Evolutionary conservation across 2,113 vertebrate genomes (phyloP), one percentile per base, ranked within the genome.

Genomic region (Halcyon senegalensis): DNA sequence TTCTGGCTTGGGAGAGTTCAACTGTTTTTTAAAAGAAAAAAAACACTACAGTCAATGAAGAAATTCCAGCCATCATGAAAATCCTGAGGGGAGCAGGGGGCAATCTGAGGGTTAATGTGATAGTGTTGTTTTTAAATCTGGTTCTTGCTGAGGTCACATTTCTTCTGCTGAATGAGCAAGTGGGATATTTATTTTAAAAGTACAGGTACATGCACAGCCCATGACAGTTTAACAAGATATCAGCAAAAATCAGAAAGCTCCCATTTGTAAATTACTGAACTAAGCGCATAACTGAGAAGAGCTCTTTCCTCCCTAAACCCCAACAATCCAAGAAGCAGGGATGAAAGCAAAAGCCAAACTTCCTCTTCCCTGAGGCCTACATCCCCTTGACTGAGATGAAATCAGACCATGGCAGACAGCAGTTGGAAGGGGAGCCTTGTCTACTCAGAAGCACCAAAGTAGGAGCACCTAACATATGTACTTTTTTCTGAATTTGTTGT

Each of bases 401-500:
- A 85, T 41, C 17, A 59, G 46, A 67, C 23, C 25, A 66, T 5
- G 15, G 31, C 48, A 75, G 46, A 39, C 11, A 73, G 31, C 37
- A 86, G 59, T 18, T 4, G 2, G 18, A 77, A 28, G 8, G 35
- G 19, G 7, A 90, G 15, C 55, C 25, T 41, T 74, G 58, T 19
- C 25, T 33, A 11, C 25, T 37, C 63, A 35, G 17, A 82, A 88
- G 41, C 5, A 21, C 33, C 9, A 2, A 1, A 31, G 23, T 4
- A 68, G 35, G 10, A 93, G 6, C 31, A 68, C n/a, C 31, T 80
- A 50, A 53, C 16, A 39, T 0, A 0, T 31, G 17, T 19, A 50
- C 11, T 37, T 56, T 21, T 41, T 53, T 44, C 43, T 58, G 31
- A 60, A 82, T 60, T 76, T 85, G 39, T 35, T 1, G 0, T 16